Conservation (phyloP, 2,888 invertebrate species). For the Diarsia rubi region DNA sequence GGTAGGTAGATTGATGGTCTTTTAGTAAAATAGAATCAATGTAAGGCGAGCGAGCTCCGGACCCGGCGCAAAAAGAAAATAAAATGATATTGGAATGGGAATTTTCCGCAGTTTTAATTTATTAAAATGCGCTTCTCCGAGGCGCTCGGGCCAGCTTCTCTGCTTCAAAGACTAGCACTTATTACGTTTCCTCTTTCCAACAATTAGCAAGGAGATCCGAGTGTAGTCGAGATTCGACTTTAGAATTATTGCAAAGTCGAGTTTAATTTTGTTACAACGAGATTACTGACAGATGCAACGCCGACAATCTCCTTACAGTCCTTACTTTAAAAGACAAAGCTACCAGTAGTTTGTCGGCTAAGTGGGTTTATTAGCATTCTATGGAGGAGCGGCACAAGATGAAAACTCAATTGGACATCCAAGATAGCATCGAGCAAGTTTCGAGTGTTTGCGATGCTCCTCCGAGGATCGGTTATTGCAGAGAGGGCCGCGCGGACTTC, state of each 20-base stretch:
- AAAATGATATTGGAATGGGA: slow-evolving; percentile 87
- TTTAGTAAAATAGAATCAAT: slow-evolving; percentile 80
- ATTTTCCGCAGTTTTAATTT: slow-evolving; percentile 90
- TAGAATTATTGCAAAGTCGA: slow-evolving; percentile 83
- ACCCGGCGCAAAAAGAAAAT: slow-evolving; percentile 80
- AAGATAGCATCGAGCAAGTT: slow-evolving; percentile 77
- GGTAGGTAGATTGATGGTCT: slow-evolving; percentile 78
- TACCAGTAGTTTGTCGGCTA: slow-evolving; percentile 81
- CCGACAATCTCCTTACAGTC: slow-evolving; percentile 78
- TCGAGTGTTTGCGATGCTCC: slow-evolving; percentile 70
- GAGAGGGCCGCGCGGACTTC: slow-evolving; percentile 42
- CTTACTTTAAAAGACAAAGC: slow-evolving; percentile 80
- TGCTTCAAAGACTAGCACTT: slow-evolving; percentile 88
- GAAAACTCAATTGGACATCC: slow-evolving; percentile 83
- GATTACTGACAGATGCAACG: slow-evolving; percentile 85
- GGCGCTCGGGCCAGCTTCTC: slow-evolving; percentile 82
- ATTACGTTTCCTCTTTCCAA: slow-evolving; percentile 88
- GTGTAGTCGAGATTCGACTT: slow-evolving; percentile 82
- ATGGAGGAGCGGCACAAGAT: slow-evolving; percentile 73
- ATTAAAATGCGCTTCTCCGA: slow-evolving; percentile 87
- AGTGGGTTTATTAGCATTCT: slow-evolving; percentile 84
- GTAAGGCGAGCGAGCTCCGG: slow-evolving; percentile 76
- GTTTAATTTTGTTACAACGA: slow-evolving; percentile 84
- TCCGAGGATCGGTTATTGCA: slow-evolving; percentile 67
- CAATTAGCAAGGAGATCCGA: slow-evolving; percentile 87